Conservation (phyloP, 2,888 invertebrate genomes). For the Hydriomena furcata region DNA sequence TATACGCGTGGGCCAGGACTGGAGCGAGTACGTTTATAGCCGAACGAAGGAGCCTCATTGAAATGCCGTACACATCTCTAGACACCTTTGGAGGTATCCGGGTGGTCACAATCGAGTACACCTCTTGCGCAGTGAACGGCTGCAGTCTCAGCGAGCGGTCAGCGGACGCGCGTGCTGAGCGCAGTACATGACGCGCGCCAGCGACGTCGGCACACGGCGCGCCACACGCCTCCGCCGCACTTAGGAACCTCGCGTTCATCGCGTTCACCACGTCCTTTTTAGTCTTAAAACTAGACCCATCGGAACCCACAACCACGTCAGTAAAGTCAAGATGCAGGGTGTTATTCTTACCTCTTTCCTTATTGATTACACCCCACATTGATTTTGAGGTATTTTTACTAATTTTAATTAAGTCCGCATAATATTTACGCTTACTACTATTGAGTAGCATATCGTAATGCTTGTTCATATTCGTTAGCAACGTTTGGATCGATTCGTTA, state of each 20-base stretch:
- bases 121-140: constrained; percentile 5
- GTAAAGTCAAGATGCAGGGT: background rate
- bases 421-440: background rate
- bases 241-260: constrained; percentile 10
- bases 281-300: background rate
- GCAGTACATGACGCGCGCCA: background rate
- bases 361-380: constrained; percentile 13
- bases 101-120: background rate
- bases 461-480: background rate
- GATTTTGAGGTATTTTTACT: constrained; percentile 1
- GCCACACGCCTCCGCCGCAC: constrained; percentile 9
- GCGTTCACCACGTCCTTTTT: constrained; percentile 3
- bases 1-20: background rate
- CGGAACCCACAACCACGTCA: background rate
- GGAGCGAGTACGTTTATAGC: background rate
- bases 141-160: constrained; percentile 3
- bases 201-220: constrained; percentile 14
- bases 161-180: constrained; percentile 1
- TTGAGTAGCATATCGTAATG: background rate
- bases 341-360: constrained; percentile 6
- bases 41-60: background rate
- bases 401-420: background rate
- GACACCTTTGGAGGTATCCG: constrained; percentile 8
- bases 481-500: background rate
- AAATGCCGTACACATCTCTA: constrained; percentile 10